Conservation (phyloP, 2,888 invertebrate genomes). For the Colostygia pectinataria region DNA sequence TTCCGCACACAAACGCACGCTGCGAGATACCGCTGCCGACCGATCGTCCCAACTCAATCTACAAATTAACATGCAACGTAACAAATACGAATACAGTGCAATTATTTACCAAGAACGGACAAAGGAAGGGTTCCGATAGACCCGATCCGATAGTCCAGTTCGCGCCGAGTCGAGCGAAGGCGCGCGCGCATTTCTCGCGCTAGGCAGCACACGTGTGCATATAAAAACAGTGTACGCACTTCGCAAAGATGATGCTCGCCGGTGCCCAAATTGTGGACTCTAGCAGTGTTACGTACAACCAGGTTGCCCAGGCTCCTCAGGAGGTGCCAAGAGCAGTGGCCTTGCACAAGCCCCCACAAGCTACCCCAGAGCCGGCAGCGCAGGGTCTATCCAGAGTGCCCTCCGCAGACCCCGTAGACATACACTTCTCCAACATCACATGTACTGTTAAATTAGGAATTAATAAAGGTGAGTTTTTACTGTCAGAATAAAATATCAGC, state of each 20-base stretch:
- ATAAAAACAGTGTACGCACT: slow-evolving; percentile 36
- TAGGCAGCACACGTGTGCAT: slow-evolving; percentile 54
- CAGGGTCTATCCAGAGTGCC: slow-evolving; percentile 55
- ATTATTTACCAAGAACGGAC: slow-evolving; percentile 52
- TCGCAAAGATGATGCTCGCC: slow-evolving; percentile 68
- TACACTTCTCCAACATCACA: slow-evolving; percentile 88
- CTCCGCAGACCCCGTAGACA: slow-evolving; percentile 83
- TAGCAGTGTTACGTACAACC: slow-evolving; percentile 57
- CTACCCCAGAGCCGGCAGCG: slow-evolving; percentile 20
- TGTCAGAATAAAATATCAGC: neutral
- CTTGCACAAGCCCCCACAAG: slow-evolving; percentile 28
- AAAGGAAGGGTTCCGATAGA: slow-evolving; percentile 59
- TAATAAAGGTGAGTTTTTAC: slow-evolving; percentile 84
- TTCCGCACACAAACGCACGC: slow-evolving; percentile 25
- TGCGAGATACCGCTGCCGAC: slow-evolving; percentile 25
- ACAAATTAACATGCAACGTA: slow-evolving; percentile 52
- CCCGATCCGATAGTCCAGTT: slow-evolving; percentile 41
- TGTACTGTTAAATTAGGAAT: slow-evolving; percentile 88
- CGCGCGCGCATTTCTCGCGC: slow-evolving; percentile 66
- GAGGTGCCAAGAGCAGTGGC: slow-evolving; percentile 7
- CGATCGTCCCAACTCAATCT: slow-evolving; percentile 40
- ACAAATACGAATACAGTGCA: slow-evolving; percentile 49
- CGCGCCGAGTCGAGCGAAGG: slow-evolving; percentile 35
- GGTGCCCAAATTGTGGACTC: slow-evolving; percentile 72
- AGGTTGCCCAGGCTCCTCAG: slow-evolving; percentile 1